Evolutionary conservation across 2,888 invertebrate species (phyloP).

Genomic region (Limenitis camilla): DNA sequence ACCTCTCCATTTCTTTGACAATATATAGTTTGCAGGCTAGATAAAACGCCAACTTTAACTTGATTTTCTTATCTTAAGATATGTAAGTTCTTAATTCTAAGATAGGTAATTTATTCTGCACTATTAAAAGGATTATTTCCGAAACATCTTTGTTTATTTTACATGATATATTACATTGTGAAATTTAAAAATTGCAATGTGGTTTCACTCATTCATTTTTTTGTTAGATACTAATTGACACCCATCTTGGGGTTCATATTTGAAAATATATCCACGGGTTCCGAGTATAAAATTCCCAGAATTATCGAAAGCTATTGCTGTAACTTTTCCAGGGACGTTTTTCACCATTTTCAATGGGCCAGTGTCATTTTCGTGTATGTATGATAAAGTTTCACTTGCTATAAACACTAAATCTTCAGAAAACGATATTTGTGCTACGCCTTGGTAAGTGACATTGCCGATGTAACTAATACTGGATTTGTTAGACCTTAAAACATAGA

Average conservation of each 20-base stretch:
- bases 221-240: too few relatives aligned
- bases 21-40: background rate
- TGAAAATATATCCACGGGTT: slow-evolving; percentile 43
- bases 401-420: slow-evolving; percentile 46
- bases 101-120: slow-evolving; percentile 26
- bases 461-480: slow-evolving; percentile 39
- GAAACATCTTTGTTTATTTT: slow-evolving; percentile 5
- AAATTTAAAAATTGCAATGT: background rate
- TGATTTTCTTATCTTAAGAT: background rate
- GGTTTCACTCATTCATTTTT: slow-evolving; percentile 35
- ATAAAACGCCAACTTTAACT: background rate
- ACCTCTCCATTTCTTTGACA: background rate
- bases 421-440: slow-evolving; percentile 54
- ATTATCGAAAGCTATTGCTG: slow-evolving; percentile 54
- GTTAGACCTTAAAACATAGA: slow-evolving; percentile 46
- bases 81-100: slow-evolving; percentile 1
- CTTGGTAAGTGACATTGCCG: slow-evolving; percentile 45
- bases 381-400: slow-evolving; percentile 47
- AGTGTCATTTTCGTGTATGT: slow-evolving; percentile 51
- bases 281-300: slow-evolving; percentile 50
- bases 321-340: slow-evolving; percentile 44
- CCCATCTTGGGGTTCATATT: slow-evolving; percentile 38
- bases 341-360: slow-evolving; percentile 41
- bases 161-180: background rate
- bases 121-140: slow-evolving; percentile 22